Conservation (phyloP, 2,113 vertebrate species). For the Nicator chloris region DNA sequence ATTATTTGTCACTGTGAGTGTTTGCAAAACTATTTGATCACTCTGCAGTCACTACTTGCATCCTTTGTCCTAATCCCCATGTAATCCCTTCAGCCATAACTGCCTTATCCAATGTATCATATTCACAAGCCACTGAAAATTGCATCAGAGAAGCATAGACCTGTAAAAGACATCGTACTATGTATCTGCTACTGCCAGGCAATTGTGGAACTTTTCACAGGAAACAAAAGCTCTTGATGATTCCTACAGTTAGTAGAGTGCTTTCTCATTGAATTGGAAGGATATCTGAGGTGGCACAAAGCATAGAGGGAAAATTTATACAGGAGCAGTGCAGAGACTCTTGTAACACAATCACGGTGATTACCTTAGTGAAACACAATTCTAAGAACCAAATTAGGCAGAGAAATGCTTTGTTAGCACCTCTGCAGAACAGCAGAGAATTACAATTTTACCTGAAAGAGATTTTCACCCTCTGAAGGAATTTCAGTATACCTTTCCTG, state of each 20-base stretch:
- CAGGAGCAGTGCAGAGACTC: neutral
- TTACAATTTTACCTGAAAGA: neutral
- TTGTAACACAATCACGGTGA: neutral
- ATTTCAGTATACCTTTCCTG: neutral
- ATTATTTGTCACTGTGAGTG: neutral
- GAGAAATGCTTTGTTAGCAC: conserved; percentile 1
- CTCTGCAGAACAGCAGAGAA: neutral
- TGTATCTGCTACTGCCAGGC: neutral
- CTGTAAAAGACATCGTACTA: neutral
- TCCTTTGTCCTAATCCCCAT: neutral
- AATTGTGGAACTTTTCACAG: neutral
- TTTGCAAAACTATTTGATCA: neutral
- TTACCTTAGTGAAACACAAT: neutral
- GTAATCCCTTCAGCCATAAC: conserved; percentile 26
- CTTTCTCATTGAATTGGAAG: neutral
- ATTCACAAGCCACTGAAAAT: neutral
- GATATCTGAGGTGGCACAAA: neutral
- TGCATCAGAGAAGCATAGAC: neutral
- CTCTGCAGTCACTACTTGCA: neutral
- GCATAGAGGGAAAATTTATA: neutral
- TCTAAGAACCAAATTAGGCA: neutral
- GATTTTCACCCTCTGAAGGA: neutral
- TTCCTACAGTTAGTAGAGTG: neutral
- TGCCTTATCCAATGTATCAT: neutral
- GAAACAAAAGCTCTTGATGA: conserved; percentile 7